Conservation (phyloP, 2,888 invertebrate genomes). For the Arrhopalites spinosus region DNA sequence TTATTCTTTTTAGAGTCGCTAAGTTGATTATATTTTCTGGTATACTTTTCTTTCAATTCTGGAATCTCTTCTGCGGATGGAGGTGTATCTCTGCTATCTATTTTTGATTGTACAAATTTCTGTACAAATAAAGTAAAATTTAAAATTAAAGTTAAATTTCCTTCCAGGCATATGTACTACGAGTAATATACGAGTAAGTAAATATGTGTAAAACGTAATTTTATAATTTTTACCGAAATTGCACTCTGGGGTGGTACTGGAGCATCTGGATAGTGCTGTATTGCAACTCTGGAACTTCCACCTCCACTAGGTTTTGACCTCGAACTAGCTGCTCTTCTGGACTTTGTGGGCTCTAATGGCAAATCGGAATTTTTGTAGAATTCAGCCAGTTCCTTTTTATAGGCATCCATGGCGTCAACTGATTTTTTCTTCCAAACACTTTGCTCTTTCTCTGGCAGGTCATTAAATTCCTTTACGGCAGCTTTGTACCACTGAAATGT, state of each 20-base stretch:
- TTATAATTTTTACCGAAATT: slow-evolving; percentile 41
- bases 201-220: too few species aligned
- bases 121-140: slow-evolving; percentile 14
- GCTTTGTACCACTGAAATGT: slow-evolving; percentile 13
- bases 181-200: too few species aligned
- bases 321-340: background rate
- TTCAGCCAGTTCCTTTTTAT: slow-evolving; percentile 39
- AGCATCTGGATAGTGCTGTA: slow-evolving; percentile 37
- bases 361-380: slow-evolving; percentile 35
- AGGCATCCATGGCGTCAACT: slow-evolving; percentile 33
- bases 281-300: background rate
- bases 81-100: slow-evolving; percentile 41
- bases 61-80: slow-evolving; percentile 35
- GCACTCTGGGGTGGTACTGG: slow-evolving; percentile 45
- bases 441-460: slow-evolving; percentile 26
- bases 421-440: slow-evolving; percentile 21
- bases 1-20: slow-evolving; percentile 44
- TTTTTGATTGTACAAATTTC: slow-evolving; percentile 46
- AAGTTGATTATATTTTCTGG: slow-evolving; percentile 41
- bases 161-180: too few species aligned
- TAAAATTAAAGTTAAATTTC: background rate
- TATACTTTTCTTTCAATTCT: slow-evolving; percentile 37
- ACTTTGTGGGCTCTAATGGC: background rate
- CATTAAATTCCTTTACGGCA: background rate
- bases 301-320: background rate